phyloP scores from a whole-genome alignment of 2,888 invertebrate genomes.

The Sussaba pulchella region DNA sequence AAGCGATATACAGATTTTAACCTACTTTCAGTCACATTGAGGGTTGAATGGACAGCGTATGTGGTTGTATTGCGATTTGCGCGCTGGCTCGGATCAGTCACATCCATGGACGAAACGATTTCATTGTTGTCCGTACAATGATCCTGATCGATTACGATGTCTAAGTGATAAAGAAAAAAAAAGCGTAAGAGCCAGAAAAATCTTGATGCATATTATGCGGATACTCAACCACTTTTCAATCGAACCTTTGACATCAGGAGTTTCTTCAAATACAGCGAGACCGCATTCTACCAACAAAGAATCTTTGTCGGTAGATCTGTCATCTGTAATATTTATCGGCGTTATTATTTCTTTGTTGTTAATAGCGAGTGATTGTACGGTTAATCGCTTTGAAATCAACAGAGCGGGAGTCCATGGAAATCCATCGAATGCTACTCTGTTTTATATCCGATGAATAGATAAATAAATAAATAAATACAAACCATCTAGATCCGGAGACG shows the following conservation, averaged over 20 bases:
- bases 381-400: background rate
- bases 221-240: background rate
- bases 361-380: too few relatives aligned
- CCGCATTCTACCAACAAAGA: too few relatives aligned
- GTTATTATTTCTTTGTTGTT: too few relatives aligned
- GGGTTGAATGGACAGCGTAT: background rate
- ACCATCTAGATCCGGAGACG: background rate
- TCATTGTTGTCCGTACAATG: background rate
- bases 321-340: too few relatives aligned
- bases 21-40: slow-evolving; percentile 1
- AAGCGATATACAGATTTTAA: background rate
- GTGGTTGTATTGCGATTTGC: background rate
- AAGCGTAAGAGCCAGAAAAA: background rate
- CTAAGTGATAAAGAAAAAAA: background rate
- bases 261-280: too few relatives aligned
- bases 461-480: background rate
- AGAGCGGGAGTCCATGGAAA: background rate
- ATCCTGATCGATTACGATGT: background rate
- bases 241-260: background rate
- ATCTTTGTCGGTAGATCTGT: too few relatives aligned
- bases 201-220: background rate
- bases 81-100: background rate
- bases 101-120: background rate
- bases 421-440: background rate
- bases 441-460: background rate